Base-by-base conservation (phyloP, 2,797 vertebrate species). In the Schizopygopsis pylzovi region DNA sequence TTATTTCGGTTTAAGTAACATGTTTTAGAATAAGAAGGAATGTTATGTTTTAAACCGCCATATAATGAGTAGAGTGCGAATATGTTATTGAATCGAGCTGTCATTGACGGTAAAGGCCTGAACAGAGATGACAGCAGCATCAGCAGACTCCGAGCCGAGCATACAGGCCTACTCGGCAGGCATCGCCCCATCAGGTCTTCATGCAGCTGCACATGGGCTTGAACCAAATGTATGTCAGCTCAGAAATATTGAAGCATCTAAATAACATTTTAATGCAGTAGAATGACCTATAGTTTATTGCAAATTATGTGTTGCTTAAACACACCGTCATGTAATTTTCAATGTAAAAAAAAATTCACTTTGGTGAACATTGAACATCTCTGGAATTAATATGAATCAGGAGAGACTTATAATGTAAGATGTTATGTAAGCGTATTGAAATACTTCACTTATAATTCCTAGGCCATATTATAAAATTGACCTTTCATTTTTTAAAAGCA, bases 121-220 rank as follows among this genome's bases (percentile, higher is more conserved):
- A 43, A 67, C 33, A 67, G 72, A 33, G 70, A 67, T 83, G 22
- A 54, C 41, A 67, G 16, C 45, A 33, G 16, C 37, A 76, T 43
- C 45, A 77, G 72, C 72, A 71, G 47, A 33, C 33, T 33, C 33
- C 2, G 33, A 37, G 12, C 10, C 47, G 65, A 68, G 61, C 28
- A 56, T 16, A 54, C 83, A 83, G 79, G 73, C 81, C 61, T 84
- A 25, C 12, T 77, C 90, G 61, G 84, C 90, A 89, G 28, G 28
- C 90, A 89, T 83, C 81, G 91, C 89, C 91, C 92, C 93, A 93
- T 93, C 93, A 92, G 92, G 94, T 61, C 75, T 37, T 79, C 37
- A 77, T 78, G 75, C 61, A 9, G 61, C 52, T 82, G 43, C 73
- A 18, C 43, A 59, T 83, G 25, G 79, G 12, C 43, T 18, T 28